Base-by-base conservation (phyloP, 2,888 invertebrate genomes). In the Patella caerulea region DNA sequence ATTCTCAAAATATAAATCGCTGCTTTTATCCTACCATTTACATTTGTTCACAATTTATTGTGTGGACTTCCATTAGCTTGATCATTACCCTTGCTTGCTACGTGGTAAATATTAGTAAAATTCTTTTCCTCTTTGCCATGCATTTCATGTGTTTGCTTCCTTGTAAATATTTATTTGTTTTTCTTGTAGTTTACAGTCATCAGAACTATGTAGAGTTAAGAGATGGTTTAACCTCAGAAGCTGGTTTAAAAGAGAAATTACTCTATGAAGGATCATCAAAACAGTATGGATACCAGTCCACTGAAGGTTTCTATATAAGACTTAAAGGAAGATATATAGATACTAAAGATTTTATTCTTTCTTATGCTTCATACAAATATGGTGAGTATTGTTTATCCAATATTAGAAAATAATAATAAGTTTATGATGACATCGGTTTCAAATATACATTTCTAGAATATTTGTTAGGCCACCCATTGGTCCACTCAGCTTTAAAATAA, bases 241-340 rank as follows among this genome's bases (percentile, higher is more conserved):
- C 83, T 0, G 55, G 34, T 17, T 59, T 82, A 4, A 24, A 76
- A 19, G 72, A 74, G 5, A 73, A 77, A 24, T 73, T 76, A 11
- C 73, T 76, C 12, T 75, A 75, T 17, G 59, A 56, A n/a, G 72
- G 73, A 12, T 55, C 76, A 59, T 70, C 45, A 55, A 59, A 53
- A 34, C 34, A 73, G 34, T 53, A 73, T 70, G 74, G 78, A 2
- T 79, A 75, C 70, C 70, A 73, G 2, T 76, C 75, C 29, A 7
- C 34, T 7, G 75, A 59, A 1, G 86, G 85, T 2, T 85, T 86
- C 72, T 85, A 86, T 73, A 79, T 86, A 11, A 73, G 84, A n/a
- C 73, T 85, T 56, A 80, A 77, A 14, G 83, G 83, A 12, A 76
- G 72, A 4, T 78, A 83, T 55, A 74, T 74, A 34, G 59, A 77